These are phyloP conservation scores for Bucco capensis DNA, from an alignment of 2,113 vertebrate genomes.

Conservation along the genomic window DNA sequence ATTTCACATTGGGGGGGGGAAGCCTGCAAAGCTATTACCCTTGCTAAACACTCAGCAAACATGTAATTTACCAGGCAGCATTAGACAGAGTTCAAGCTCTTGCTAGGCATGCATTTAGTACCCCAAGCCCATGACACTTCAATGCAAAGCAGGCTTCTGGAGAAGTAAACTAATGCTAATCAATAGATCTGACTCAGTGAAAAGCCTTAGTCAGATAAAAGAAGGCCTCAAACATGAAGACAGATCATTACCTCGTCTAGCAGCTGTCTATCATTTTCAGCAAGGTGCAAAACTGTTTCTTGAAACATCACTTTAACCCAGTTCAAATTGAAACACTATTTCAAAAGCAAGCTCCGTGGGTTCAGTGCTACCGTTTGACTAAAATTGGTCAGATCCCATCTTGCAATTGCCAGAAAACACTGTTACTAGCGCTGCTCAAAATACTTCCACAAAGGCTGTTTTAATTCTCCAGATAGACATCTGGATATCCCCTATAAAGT, in stretches of 20 bases:
- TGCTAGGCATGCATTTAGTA: slow-evolving; percentile 33
- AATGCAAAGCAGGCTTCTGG: slow-evolving; percentile 55
- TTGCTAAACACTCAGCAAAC: slow-evolving; percentile 60
- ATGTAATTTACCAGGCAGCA: slow-evolving; percentile 69
- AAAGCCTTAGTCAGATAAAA: slow-evolving; percentile 64
- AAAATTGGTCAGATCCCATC: slow-evolving; percentile 57
- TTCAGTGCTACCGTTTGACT: slow-evolving; percentile 31
- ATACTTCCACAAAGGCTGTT: slow-evolving; percentile 31
- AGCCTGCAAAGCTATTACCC: slow-evolving; percentile 47
- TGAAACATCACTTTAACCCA: slow-evolving; percentile 48
- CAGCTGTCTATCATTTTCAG: slow-evolving; percentile 57
- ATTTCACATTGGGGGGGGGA: slow-evolving; percentile 13
- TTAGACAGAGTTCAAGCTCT: slow-evolving; percentile 60
- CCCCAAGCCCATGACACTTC: slow-evolving; percentile 39
- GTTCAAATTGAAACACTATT: slow-evolving; percentile 54
- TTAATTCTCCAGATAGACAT: slow-evolving; percentile 20
- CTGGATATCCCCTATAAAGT: slow-evolving; percentile 34
- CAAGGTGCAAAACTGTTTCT: slow-evolving; percentile 28
- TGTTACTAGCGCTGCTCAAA: slow-evolving; percentile 57
- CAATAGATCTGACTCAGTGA: slow-evolving; percentile 65
- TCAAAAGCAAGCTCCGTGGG: slow-evolving; percentile 18
- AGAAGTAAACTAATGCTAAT: slow-evolving; percentile 61
- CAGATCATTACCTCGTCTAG: slow-evolving; percentile 60
- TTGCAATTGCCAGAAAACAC: slow-evolving; percentile 50
- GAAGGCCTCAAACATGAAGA: slow-evolving; percentile 58